Percentiles rank a stretch among this genome's conserved stretches.
Conservation (phyloP, 2,888 invertebrate genomes). For the Cataglyphis altisquamis region DNA sequence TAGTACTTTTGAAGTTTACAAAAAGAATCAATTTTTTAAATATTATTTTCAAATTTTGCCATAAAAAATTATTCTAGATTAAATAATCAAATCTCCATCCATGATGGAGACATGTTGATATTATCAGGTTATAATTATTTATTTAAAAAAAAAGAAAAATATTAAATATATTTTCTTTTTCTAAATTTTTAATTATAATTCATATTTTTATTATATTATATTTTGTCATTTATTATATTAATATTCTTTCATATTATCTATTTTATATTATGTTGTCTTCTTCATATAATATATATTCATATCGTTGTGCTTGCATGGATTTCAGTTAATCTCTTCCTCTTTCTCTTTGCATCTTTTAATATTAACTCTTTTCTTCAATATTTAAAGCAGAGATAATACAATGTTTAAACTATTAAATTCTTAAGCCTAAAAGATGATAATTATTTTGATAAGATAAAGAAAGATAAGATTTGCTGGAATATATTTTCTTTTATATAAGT, state of each 20-base stretch:
- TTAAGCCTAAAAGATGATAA: not conserved
- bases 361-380: not conserved
- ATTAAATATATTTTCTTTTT: not conserved
- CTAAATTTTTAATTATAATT: not conserved
- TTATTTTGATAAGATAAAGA: not conserved
- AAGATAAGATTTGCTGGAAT: not conserved
- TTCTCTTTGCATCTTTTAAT: not conserved
- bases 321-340: not conserved
- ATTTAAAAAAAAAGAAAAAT: not conserved
- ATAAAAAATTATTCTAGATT: not conserved
- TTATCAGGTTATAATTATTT: not conserved
- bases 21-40: slow-evolving; percentile 25
- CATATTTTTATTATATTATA: not conserved
- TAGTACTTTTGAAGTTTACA: slow-evolving; percentile 11
- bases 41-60: slow-evolving; percentile 6
- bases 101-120: not conserved
- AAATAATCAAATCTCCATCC: not conserved
- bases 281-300: not conserved
- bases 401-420: not conserved
- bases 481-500: not conserved
- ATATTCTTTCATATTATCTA: not conserved
- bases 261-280: not conserved
- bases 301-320: not conserved
- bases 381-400: not conserved
- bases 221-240: not conserved